Percentiles rank a stretch among this genome's conserved stretches.
phyloP scores from a whole-genome alignment of 2,797 vertebrate genomes.

The Coilia nasus region DNA sequence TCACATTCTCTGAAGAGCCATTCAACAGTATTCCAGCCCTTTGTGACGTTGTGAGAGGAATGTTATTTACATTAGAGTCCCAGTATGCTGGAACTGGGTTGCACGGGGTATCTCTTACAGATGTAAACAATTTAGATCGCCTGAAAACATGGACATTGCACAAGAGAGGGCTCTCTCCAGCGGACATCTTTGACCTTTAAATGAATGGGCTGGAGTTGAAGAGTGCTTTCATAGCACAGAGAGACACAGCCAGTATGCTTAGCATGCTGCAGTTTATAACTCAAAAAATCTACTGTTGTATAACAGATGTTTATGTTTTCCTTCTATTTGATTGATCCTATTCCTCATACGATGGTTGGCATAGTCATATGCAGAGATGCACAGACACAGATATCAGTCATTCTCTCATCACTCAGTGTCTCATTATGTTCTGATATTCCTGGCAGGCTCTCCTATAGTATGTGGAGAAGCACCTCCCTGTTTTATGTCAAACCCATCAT shows the following conservation, averaged over 20 bases:
- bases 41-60: background rate
- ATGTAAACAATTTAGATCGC: conserved; percentile 54
- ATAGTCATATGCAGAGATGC: background rate
- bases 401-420: background rate
- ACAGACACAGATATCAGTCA: background rate
- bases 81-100: background rate
- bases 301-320: background rate
- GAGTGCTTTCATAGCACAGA: background rate
- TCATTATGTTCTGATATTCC: conserved; percentile 10
- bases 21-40: background rate
- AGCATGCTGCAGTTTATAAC: background rate
- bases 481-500: conserved; percentile 5
- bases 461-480: conserved; percentile 4
- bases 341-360: background rate
- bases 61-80: background rate
- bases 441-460: background rate
- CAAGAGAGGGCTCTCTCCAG: conserved; percentile 4
- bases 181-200: background rate
- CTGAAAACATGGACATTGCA: conserved; percentile 54
- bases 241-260: background rate
- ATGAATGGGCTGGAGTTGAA: conserved; percentile 15
- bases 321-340: background rate
- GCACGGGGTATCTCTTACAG: conserved; percentile 16
- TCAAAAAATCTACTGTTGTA: background rate
- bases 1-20: background rate